Percentiles rank a stretch among this genome's conserved stretches.
Evolutionary conservation across 1,140 invertebrate genomes (phyloP).

Genomic region (Dreissena rostriformis): DNA sequence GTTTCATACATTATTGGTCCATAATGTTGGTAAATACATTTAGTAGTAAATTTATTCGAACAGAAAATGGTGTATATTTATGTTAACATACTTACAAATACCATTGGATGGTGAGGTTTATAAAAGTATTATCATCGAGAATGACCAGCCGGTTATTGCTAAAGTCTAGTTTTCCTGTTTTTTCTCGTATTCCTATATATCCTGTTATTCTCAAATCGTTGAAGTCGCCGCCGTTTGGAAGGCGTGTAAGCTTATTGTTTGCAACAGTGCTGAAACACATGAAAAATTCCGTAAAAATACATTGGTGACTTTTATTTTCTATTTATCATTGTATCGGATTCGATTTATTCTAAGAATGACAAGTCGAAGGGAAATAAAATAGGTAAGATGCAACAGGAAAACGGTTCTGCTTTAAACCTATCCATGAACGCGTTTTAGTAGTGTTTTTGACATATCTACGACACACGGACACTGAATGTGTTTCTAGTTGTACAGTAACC

Average conservation of each 20-base stretch:
- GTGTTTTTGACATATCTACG: too few relatives aligned
- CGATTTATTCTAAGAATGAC: too few relatives aligned
- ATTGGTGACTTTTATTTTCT: too few relatives aligned
- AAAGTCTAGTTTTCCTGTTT: neutral
- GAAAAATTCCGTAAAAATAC: neutral
- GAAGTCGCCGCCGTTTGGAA: slow-evolving; percentile 67
- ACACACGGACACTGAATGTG: too few relatives aligned
- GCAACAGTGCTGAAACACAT: slow-evolving; percentile 56
- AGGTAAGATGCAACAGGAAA: too few relatives aligned
- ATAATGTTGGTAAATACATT: neutral
- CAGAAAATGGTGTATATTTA: neutral
- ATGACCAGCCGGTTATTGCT: slow-evolving; percentile 27
- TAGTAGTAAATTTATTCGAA: neutral
- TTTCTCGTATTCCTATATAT: neutral
- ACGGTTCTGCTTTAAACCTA: too few relatives aligned
- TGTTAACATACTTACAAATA: slow-evolving; percentile 16
- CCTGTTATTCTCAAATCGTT: neutral
- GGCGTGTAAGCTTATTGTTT: slow-evolving; percentile 60
- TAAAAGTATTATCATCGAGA: slow-evolving; percentile 2
- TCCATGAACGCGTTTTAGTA: too few relatives aligned
- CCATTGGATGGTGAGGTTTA: neutral
- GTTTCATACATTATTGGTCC: neutral
- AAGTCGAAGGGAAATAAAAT: too few relatives aligned
- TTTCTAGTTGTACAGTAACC: too few relatives aligned
- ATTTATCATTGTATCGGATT: too few relatives aligned